Percentiles rank a stretch among this genome's conserved stretches.
phyloP scores from a whole-genome alignment of 2,797 vertebrate genomes.

The Pyrrhura leucotis region DNA sequence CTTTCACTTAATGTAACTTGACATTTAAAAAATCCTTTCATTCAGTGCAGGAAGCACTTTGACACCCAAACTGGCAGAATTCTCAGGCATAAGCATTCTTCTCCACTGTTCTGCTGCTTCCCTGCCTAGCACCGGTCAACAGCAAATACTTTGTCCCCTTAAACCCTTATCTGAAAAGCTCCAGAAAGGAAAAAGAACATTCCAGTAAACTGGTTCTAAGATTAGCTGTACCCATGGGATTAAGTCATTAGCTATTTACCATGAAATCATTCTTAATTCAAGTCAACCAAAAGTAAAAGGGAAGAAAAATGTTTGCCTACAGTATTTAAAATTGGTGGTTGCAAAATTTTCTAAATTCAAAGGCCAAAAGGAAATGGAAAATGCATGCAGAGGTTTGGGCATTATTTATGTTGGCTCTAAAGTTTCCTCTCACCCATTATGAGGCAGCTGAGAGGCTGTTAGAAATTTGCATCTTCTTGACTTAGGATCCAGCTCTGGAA shows the following conservation, averaged over 20 bases:
- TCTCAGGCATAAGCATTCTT: neutral
- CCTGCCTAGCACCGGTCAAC: neutral
- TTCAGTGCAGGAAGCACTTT: neutral
- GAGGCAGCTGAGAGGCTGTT: neutral
- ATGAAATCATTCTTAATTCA: neutral
- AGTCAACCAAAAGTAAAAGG: neutral
- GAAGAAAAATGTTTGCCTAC: neutral
- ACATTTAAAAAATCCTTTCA: neutral
- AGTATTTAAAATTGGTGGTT: neutral
- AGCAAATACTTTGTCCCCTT: neutral
- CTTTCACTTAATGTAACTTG: neutral
- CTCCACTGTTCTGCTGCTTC: neutral
- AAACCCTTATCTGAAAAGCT: neutral
- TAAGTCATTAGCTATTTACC: neutral
- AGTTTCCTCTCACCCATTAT: neutral
- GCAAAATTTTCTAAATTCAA: neutral
- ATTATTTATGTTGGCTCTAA: slow-evolving; percentile 31
- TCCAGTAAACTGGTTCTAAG: neutral
- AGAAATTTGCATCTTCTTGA: neutral
- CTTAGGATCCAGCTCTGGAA: neutral
- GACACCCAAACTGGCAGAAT: neutral
- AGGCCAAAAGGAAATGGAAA: neutral
- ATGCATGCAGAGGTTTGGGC: neutral
- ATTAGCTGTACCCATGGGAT: neutral
- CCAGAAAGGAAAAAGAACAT: neutral